Evolutionary conservation across 2,888 invertebrate genomes (phyloP).

Genomic region (Gymnocheta viridis): DNA sequence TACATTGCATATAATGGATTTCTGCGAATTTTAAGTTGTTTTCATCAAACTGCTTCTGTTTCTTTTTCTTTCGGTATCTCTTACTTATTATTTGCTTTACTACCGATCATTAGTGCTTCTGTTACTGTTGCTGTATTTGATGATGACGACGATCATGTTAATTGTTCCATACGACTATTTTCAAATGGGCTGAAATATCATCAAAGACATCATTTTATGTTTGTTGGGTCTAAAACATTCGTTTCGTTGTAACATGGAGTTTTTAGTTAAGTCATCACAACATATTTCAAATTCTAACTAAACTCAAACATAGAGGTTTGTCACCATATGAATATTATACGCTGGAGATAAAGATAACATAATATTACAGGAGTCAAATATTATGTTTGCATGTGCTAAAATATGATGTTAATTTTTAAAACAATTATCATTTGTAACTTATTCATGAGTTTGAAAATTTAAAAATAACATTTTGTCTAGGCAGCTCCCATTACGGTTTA

Average conservation of each 20-base stretch:
- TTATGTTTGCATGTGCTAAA: constrained; percentile 63
- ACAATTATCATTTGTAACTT: constrained; percentile 44
- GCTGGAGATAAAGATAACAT: constrained; percentile 35
- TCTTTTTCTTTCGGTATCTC: neutral
- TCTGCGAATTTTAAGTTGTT: constrained; percentile 65
- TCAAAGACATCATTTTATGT: constrained; percentile 37
- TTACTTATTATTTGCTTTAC: neutral
- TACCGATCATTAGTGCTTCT: constrained; percentile 39
- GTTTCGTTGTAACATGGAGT: constrained; percentile 2
- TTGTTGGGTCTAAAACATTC: neutral
- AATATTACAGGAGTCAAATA: constrained; percentile 59
- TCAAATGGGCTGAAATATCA: constrained; percentile 58
- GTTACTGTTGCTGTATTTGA: constrained; percentile 23
- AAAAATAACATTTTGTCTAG: neutral
- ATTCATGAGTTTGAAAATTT: constrained; percentile 25
- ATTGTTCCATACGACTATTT: constrained; percentile 61
- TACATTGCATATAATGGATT: constrained; percentile 67
- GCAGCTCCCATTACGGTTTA: neutral
- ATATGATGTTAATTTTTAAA: constrained; percentile 60
- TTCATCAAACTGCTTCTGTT: constrained; percentile 60
- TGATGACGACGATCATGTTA: constrained; percentile 59
- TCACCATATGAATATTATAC: constrained; percentile 13
- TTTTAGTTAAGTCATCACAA: constrained; percentile 67
- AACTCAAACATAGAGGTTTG: constrained; percentile 8
- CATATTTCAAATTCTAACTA: constrained; percentile 59